Percentiles rank a stretch among this genome's conserved stretches.
Conservation (phyloP, 2,888 invertebrate species). For the Acanthosepion pharaonis region DNA sequence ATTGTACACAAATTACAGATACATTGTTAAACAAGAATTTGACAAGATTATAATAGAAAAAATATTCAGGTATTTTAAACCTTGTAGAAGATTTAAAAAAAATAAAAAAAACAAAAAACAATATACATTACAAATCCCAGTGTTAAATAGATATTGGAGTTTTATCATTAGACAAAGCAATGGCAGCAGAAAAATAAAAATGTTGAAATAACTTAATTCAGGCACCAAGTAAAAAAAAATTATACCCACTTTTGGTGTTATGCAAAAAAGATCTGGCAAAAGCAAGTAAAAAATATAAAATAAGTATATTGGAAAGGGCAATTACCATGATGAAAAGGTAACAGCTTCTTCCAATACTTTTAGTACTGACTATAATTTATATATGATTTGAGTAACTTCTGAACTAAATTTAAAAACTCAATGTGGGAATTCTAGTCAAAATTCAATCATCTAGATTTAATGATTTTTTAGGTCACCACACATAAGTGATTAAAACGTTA, state of each 20-base stretch:
- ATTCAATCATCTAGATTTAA: neutral
- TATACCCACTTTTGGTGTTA: neutral
- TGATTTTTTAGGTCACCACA: too few relatives aligned
- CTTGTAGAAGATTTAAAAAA: neutral
- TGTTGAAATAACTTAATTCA: neutral
- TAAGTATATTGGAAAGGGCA: too few relatives aligned
- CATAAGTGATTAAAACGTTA: too few relatives aligned
- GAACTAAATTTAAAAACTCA: neutral
- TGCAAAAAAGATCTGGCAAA: slow-evolving; percentile 1
- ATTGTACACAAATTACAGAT: neutral
- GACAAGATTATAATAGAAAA: neutral
- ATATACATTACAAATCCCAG: neutral
- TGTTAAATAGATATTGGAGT: neutral
- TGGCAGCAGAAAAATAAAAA: neutral
- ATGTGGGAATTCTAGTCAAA: neutral
- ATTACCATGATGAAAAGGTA: neutral
- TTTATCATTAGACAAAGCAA: neutral
- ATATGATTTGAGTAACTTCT: neutral
- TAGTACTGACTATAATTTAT: neutral
- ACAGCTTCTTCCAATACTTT: neutral
- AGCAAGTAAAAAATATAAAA: neutral
- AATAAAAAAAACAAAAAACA: neutral
- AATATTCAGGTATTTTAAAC: neutral
- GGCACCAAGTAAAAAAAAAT: neutral
- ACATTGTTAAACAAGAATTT: neutral